These are phyloP conservation scores for Piaya cayana DNA, from an alignment of 2,113 vertebrate species.

Conservation along the genomic window DNA sequence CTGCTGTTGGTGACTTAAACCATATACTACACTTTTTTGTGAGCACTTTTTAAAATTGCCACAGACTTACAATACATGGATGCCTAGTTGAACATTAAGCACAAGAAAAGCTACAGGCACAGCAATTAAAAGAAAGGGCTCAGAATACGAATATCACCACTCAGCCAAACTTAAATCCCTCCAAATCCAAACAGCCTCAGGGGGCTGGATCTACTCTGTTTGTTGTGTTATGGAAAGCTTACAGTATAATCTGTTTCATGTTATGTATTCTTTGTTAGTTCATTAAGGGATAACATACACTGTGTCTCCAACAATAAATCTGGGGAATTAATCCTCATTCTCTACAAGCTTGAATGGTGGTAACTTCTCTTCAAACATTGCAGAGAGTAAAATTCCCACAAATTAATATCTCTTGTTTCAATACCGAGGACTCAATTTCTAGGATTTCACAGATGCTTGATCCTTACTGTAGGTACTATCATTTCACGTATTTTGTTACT, in stretches of 20 bases:
- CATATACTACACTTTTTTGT: neutral
- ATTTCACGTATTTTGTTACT: neutral
- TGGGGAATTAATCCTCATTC: neutral
- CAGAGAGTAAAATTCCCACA: neutral
- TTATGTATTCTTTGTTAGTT: neutral
- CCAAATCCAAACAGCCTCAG: neutral
- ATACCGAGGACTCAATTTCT: neutral
- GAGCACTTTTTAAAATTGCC: neutral
- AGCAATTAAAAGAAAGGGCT: neutral
- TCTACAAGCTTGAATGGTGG: neutral
- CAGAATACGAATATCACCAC: neutral
- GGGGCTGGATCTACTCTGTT: neutral
- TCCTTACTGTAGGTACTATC: neutral
- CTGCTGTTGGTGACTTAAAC: neutral
- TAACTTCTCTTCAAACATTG: neutral
- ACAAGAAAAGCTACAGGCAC: neutral
- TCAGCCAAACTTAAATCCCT: constrained; percentile 13
- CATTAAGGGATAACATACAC: neutral
- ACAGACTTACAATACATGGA: neutral
- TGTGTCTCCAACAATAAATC: neutral
- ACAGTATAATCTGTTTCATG: neutral
- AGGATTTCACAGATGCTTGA: neutral
- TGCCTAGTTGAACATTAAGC: neutral
- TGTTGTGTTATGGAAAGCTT: neutral
- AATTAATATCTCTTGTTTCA: neutral